Percentiles rank a stretch among this genome's conserved stretches.
These are phyloP conservation scores for Helicoverpa armigera DNA, from an alignment of 1,140 invertebrate genomes.

Conservation along the genomic window DNA sequence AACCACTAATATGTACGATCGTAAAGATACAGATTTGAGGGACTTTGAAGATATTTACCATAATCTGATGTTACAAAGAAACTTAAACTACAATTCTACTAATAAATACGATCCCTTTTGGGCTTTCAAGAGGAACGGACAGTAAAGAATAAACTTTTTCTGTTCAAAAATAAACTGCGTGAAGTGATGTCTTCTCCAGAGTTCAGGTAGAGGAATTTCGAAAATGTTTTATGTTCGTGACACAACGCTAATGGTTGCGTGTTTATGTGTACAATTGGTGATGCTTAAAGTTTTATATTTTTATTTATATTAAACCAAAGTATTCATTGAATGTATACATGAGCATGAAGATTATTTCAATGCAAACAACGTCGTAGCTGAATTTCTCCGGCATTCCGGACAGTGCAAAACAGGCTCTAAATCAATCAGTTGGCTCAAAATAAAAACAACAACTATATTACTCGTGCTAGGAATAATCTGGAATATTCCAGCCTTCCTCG, in stretches of 20 bases:
- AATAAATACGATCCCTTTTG: constrained; percentile 1
- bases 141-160: constrained; percentile 11
- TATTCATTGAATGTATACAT: background rate
- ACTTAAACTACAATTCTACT: background rate
- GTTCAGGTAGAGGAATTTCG: constrained; percentile 9
- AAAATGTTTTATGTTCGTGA: constrained; percentile 27
- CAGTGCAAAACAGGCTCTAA: too few species aligned
- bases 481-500: background rate
- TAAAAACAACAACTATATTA: background rate
- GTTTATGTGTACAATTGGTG: constrained; percentile 27
- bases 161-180: constrained; percentile 34
- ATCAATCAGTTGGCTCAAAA: background rate
- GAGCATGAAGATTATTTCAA: too few species aligned
- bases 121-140: constrained; percentile 13
- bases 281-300: constrained; percentile 1
- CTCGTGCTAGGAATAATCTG: background rate
- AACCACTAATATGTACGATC: background rate
- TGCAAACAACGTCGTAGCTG: background rate
- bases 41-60: background rate
- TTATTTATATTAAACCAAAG: background rate
- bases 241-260: constrained; percentile 24
- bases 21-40: background rate
- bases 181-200: constrained; percentile 1
- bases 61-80: background rate
- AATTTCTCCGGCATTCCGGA: too few species aligned